A percentile compares a stretch with the other conserved stretches of the same genome.
phyloP scores from a whole-genome alignment of 2,797 vertebrate genomes.

The Falco rusticolus region DNA sequence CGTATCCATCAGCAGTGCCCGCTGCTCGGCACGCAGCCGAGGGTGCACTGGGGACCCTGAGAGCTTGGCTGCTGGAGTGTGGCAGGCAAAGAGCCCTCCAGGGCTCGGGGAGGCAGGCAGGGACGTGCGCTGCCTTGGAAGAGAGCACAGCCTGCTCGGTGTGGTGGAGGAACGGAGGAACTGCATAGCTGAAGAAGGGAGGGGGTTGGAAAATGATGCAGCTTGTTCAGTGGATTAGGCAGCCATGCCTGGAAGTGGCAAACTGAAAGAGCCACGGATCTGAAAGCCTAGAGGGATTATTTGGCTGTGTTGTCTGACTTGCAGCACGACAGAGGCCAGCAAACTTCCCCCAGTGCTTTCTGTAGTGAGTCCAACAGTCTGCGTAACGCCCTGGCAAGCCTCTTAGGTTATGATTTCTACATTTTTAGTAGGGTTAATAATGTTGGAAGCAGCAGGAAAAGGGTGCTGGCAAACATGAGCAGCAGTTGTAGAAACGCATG shows the following conservation, averaged over 20 bases:
- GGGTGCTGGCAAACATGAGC: not conserved
- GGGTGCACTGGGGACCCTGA: not conserved
- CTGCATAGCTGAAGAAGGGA: not conserved
- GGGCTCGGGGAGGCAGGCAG: conserved; percentile 16
- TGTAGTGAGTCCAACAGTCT: not conserved
- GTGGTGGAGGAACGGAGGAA: not conserved
- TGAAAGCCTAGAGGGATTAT: conserved; percentile 16
- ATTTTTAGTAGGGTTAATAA: not conserved
- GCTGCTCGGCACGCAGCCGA: not conserved
- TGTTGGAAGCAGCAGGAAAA: not conserved
- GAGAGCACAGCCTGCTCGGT: not conserved
- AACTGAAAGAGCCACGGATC: not conserved
- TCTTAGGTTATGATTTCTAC: not conserved
- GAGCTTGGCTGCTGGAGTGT: conserved; percentile 26
- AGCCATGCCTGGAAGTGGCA: conserved; percentile 44
- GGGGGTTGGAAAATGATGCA: conserved; percentile 12
- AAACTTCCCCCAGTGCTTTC: not conserved
- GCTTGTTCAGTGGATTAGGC: conserved; percentile 24
- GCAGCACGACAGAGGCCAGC: not conserved
- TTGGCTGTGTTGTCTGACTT: not conserved
- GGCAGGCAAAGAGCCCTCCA: conserved; percentile 39
- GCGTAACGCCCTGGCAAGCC: not conserved
- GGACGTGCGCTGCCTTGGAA: conserved; percentile 48
- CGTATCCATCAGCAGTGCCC: not conserved
- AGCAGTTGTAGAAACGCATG: not conserved